Evolutionary conservation across 1,140 invertebrate genomes (phyloP).

Genomic region (Argopecten irradians): DNA sequence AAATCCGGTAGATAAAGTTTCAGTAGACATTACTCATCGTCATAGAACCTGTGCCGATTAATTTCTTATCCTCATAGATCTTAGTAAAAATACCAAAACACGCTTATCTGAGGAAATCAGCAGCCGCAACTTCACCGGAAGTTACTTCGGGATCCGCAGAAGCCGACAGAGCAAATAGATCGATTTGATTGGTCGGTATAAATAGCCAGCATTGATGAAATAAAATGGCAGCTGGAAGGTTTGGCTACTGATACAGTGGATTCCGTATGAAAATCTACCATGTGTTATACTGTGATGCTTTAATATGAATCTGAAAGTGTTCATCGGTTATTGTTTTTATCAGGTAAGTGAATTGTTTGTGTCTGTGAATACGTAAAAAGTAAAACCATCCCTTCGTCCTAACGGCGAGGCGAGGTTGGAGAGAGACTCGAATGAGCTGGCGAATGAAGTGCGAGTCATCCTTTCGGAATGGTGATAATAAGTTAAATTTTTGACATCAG

Average conservation of each 20-base stretch:
- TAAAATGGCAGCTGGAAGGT: slow-evolving; percentile 20
- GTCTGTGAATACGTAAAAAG: neutral
- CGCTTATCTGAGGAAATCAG: neutral
- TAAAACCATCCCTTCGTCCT: neutral
- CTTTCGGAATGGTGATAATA: neutral
- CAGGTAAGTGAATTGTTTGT: neutral
- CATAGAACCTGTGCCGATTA: no score
- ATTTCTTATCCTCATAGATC: no score
- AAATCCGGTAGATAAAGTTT: no score
- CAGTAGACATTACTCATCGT: no score
- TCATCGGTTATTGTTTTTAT: neutral
- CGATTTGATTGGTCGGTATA: neutral
- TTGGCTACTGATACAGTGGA: slow-evolving; percentile 7
- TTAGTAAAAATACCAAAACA: no score
- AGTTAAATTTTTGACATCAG: neutral
- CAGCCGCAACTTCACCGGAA: slow-evolving; percentile 19
- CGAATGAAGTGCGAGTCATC: neutral
- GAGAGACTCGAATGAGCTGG: neutral
- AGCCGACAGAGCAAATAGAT: neutral
- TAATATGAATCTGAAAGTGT: neutral
- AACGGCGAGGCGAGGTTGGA: neutral
- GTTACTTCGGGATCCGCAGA: slow-evolving; percentile 14
- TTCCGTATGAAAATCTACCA: neutral
- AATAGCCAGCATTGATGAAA: slow-evolving; percentile 8
- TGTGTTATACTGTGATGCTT: neutral